Evolutionary conservation across 2,113 vertebrate species (phyloP).

Genomic region (Pica pica): DNA sequence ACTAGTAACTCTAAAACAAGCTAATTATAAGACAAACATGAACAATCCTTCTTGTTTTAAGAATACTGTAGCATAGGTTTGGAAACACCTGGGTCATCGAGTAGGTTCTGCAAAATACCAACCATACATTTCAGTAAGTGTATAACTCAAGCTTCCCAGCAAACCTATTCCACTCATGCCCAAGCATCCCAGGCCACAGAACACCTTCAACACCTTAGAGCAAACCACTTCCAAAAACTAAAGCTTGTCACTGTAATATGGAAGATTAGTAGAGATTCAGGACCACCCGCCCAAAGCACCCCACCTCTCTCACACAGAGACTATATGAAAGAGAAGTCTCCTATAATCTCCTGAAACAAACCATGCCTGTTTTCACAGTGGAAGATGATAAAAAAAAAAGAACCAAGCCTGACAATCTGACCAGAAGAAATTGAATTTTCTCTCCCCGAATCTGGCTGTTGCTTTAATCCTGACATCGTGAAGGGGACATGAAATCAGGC

Average conservation of each 20-base stretch:
- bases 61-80: background rate
- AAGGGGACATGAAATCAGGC: background rate
- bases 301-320: background rate
- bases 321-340: background rate
- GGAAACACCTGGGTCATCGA: background rate
- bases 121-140: background rate
- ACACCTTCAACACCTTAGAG: background rate
- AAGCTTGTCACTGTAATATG: background rate
- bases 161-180: background rate
- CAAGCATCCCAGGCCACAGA: background rate
- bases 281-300: rapidly evolving
- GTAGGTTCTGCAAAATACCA: background rate
- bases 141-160: background rate
- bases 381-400: background rate
- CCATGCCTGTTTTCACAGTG: background rate
- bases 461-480: constrained; percentile 13
- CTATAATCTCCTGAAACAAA: background rate
- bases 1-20: background rate
- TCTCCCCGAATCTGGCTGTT: background rate
- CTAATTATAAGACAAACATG: background rate
- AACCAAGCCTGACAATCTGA: background rate
- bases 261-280: background rate
- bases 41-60: background rate
- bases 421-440: constrained; percentile 16
- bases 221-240: background rate